phyloP scores from a whole-genome alignment of 2,113 vertebrate genomes.

The Ameiurus melas region DNA sequence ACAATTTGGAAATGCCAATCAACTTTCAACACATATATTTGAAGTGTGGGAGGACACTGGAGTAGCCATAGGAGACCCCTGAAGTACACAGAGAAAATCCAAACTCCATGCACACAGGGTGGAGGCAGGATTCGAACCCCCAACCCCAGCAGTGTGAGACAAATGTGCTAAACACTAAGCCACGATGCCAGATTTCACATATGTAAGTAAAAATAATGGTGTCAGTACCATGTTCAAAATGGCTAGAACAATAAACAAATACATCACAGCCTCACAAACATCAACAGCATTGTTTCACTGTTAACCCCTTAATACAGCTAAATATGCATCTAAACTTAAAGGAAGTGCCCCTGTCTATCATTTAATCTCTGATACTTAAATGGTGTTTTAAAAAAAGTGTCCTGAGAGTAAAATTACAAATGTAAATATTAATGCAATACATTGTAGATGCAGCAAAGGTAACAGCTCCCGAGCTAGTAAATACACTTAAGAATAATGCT shows the following conservation, averaged over 20 bases:
- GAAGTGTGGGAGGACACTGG: too few relatives aligned
- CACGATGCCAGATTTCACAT: not conserved
- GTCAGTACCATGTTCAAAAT: not conserved
- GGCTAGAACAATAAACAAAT: not conserved
- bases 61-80: too few relatives aligned
- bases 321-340: not conserved
- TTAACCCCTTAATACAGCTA: not conserved
- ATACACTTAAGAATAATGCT: constrained; percentile 10
- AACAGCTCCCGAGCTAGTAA: constrained; percentile 35
- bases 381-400: not conserved
- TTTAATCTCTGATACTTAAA: not conserved
- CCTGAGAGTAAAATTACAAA: not conserved
- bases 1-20: too few relatives aligned
- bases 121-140: too few relatives aligned
- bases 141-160: too few relatives aligned
- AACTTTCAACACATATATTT: too few relatives aligned
- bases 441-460: constrained; percentile 30
- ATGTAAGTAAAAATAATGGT: not conserved
- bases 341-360: not conserved
- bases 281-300: not conserved
- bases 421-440: not conserved
- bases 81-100: too few relatives aligned
- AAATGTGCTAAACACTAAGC: too few relatives aligned
- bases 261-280: not conserved
- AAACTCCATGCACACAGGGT: too few relatives aligned